phyloP scores from a whole-genome alignment of 2,113 vertebrate genomes.

The Entelurus aequoreus region DNA sequence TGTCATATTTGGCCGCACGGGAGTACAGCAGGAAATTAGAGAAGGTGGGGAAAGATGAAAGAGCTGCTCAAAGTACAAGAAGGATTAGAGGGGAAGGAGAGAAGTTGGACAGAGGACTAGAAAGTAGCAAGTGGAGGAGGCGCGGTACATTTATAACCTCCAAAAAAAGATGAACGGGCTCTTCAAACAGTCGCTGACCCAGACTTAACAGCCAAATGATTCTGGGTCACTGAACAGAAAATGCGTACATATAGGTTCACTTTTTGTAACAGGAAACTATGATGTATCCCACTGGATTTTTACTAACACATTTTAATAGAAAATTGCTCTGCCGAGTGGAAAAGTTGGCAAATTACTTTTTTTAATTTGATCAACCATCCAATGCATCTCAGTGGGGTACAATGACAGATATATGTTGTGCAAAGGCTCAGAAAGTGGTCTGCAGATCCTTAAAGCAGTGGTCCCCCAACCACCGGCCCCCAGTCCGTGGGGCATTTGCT shows the following conservation, averaged over 20 bases:
- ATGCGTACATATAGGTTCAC: constrained; percentile 21
- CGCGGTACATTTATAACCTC: neutral
- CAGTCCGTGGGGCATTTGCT: too few species aligned
- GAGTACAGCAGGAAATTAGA: constrained; percentile 18
- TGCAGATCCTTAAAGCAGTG: neutral
- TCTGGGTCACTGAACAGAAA: constrained; percentile 16
- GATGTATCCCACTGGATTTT: too few species aligned
- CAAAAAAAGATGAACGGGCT: neutral
- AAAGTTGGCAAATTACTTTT: neutral
- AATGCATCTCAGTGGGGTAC: neutral
- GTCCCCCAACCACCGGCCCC: too few species aligned
- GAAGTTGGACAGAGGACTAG: constrained; percentile 8
- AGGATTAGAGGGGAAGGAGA: constrained; percentile 1
- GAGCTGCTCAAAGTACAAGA: neutral
- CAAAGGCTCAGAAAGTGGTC: neutral
- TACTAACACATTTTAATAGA: neutral
- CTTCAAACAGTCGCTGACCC: constrained; percentile 26
- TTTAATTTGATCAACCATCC: too few species aligned
- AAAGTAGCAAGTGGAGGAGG: neutral
- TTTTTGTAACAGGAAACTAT: neutral
- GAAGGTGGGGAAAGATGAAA: constrained; percentile 7
- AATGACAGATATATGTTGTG: neutral
- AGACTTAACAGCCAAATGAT: constrained; percentile 19
- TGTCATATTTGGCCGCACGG: constrained; percentile 19
- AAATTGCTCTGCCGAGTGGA: neutral